Percentiles rank a stretch among this genome's conserved stretches.
These are phyloP conservation scores for Trematomus loennbergii DNA, from an alignment of 2,113 vertebrate species.

Conservation along the genomic window DNA sequence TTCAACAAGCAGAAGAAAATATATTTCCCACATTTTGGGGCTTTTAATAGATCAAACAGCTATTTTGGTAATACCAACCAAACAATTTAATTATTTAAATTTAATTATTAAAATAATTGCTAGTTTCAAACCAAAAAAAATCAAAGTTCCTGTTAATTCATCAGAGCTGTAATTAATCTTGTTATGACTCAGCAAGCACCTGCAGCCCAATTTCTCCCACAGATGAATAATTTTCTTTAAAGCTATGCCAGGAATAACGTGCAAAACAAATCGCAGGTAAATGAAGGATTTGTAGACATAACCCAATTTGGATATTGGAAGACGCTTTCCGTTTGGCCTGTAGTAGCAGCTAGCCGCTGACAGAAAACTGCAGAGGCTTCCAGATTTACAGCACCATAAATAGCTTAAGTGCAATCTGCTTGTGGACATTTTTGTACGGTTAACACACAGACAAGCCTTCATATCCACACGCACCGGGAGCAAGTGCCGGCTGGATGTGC, in stretches of 20 bases:
- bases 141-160: neutral
- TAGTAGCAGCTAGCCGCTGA: constrained; percentile 39
- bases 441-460: constrained; percentile 52
- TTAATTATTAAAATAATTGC: neutral
- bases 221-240: constrained; percentile 6
- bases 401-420: constrained; percentile 62
- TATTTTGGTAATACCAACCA: neutral
- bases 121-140: neutral
- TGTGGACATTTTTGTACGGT: constrained; percentile 54
- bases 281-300: constrained; percentile 21
- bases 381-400: constrained; percentile 62
- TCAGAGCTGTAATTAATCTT: neutral
- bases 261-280: constrained; percentile 34
- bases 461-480: constrained; percentile 36
- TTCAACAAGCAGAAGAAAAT: neutral
- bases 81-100: too few relatives aligned
- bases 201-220: constrained; percentile 1
- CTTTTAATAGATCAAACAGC: constrained; percentile 1
- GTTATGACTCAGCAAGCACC: constrained; percentile 19
- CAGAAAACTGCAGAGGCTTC: constrained; percentile 24
- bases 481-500: constrained; percentile 38
- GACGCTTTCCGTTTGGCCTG: constrained; percentile 7
- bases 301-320: constrained; percentile 26
- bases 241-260: neutral
- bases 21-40: neutral